These are phyloP conservation scores for Plumapathes pennacea DNA, from an alignment of 92 coral and sea anemone species.

Conservation along the genomic window DNA sequence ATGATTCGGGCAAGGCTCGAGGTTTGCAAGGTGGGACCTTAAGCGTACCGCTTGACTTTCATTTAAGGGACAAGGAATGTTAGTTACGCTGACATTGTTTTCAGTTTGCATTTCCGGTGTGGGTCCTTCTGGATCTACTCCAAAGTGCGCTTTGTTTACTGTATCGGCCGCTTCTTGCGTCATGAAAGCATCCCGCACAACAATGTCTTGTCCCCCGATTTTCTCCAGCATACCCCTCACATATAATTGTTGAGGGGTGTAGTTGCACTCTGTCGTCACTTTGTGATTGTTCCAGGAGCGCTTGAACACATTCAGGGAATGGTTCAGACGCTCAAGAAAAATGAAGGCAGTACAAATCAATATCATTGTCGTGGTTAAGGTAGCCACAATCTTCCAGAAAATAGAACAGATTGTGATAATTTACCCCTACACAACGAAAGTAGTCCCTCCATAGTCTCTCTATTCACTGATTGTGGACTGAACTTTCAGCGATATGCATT, in stretches of 20 bases:
- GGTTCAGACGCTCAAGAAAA: constrained; percentile 27
- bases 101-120: neutral
- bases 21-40: neutral
- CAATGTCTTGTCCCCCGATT: constrained; percentile 2
- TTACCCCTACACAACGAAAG: constrained; percentile 15
- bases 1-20: constrained; percentile 9
- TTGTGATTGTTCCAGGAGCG: constrained; percentile 52
- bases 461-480: constrained; percentile 47
- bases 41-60: neutral
- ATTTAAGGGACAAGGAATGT: neutral
- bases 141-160: too few relatives aligned
- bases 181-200: neutral
- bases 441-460: constrained; percentile 64
- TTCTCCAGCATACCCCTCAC: constrained; percentile 16
- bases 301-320: constrained; percentile 18
- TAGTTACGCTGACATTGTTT: constrained; percentile 1
- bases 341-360: constrained; percentile 38
- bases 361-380: constrained; percentile 25
- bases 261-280: constrained; percentile 30
- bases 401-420: constrained; percentile 38
- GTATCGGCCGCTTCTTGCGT: neutral
- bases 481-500: too few relatives aligned
- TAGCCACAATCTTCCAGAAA: constrained; percentile 26
- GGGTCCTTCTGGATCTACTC: neutral
- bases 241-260: constrained; percentile 41